A percentile compares a stretch with the other conserved stretches of the same genome.
Evolutionary conservation across 1,140 invertebrate species (phyloP).

Genomic region (Halictus rubicundus): DNA sequence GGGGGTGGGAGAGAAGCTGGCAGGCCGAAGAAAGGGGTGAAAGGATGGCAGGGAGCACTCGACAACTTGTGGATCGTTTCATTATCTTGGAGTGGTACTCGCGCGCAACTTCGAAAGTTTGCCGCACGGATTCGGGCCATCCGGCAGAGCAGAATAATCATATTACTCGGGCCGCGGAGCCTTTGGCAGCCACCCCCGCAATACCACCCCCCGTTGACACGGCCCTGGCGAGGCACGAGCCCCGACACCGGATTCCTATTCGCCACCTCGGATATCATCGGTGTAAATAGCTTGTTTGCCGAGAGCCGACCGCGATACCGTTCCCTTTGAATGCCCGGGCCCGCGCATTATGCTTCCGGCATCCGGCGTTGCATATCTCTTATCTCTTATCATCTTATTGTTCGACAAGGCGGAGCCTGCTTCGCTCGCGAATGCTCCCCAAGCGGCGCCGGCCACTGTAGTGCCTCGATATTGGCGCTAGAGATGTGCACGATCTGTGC

Average conservation of each 20-base stretch:
- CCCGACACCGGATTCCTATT: slow-evolving; percentile 51
- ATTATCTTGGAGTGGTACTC: slow-evolving; percentile 73
- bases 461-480: too few relatives aligned
- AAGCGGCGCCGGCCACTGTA: too few relatives aligned
- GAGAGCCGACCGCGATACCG: background rate
- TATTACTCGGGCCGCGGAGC: slow-evolving; percentile 63
- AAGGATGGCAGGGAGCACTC: slow-evolving; percentile 48
- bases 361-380: slow-evolving; percentile 28
- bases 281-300: slow-evolving; percentile 46
- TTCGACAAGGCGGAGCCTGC: background rate
- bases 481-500: too few relatives aligned
- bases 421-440: too few relatives aligned
- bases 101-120: slow-evolving; percentile 72
- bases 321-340: slow-evolving; percentile 28
- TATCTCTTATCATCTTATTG: slow-evolving; percentile 43
- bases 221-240: slow-evolving; percentile 49
- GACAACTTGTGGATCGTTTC: slow-evolving; percentile 77
- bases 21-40: slow-evolving; percentile 29
- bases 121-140: slow-evolving; percentile 66
- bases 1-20: background rate
- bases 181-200: slow-evolving; percentile 52
- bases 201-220: slow-evolving; percentile 40
- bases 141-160: slow-evolving; percentile 72
- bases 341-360: slow-evolving; percentile 25
- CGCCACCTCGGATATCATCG: slow-evolving; percentile 49